Evolutionary conservation across 2,888 invertebrate genomes (phyloP), one percentile per base, ranked within the genome.

Genomic region (Vannuccia rotundouncinata): DNA sequence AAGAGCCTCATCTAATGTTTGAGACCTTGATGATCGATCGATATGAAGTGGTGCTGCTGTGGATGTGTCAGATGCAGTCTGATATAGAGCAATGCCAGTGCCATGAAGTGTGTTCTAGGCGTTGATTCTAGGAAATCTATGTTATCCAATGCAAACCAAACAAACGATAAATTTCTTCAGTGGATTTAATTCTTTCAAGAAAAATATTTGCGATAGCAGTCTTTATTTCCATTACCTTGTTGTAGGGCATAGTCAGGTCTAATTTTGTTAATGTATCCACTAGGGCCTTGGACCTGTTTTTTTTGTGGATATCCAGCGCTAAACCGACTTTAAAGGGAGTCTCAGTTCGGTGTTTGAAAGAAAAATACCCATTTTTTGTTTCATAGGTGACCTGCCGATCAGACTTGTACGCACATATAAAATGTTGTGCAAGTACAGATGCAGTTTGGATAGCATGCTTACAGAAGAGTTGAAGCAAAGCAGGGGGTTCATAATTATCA

Each of bases 31-130:
- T 66, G 25, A 66, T 22, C 66, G 66, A 66, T 66, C 66, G 5
- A 66, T 66, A 66, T 66, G 22, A 66, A 66, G 66, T 66, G 66
- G 66, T 66, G 66, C 25, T 66, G 66, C 66, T 66, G 66, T 13
- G 66, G 66, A 66, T 66, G 13, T 66, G 66, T 66, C 66, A 66
- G 66, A 66, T 66, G 66, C 66, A 66, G 66, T 66, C 66, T 66
- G 22, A 66, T 66, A 66, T 66, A 66, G 10, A 66, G 22, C 22
- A 27, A 66, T 66, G 66, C 22, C 66, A 66, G 66, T 66, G 10
- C 25, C 10, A 22, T 66, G 17, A 22, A 66, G 66, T 66, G 66
- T 66, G 66, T 22, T 66, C 25, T 22, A 66, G 66, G 17, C 25
- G 25, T 66, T 5, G 25, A 66, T 66, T 66, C 66, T 13, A 13